Conservation (phyloP, 2,113 vertebrate species). For the Stegostoma tigrinum region DNA sequence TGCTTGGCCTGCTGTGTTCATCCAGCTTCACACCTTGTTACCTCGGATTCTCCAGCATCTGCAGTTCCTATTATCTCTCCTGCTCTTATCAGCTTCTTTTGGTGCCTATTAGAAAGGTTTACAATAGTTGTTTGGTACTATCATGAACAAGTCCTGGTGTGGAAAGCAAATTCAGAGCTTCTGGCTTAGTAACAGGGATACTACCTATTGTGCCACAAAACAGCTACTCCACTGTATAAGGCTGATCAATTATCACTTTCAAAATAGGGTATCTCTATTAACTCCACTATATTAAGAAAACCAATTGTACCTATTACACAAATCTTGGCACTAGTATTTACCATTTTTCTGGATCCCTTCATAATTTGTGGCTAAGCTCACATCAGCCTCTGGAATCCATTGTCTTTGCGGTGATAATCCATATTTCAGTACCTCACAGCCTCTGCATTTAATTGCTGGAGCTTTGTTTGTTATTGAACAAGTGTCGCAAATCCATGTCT, state of each 20-base stretch:
- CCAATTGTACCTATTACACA: background rate
- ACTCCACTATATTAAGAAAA: background rate
- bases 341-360: background rate
- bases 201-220: too few species aligned
- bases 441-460: background rate
- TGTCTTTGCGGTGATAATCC: background rate
- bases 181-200: too few species aligned
- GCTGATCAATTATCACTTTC: background rate
- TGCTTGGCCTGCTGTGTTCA: too few species aligned
- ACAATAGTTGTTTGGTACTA: too few species aligned
- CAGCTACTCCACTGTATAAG: background rate
- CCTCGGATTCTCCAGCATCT: too few species aligned
- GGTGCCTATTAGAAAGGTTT: too few species aligned
- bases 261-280: background rate
- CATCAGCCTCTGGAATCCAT: background rate
- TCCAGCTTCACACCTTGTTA: too few species aligned
- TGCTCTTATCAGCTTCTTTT: too few species aligned
- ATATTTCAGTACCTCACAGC: background rate
- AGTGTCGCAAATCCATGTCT: conserved; percentile 5
- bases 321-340: background rate
- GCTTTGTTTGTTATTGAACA: background rate
- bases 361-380: background rate
- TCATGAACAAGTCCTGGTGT: too few species aligned
- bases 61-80: too few species aligned
- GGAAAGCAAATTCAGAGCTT: too few species aligned